Base-by-base conservation (phyloP, 2,113 vertebrate species). In the Baryphthengus martii region DNA sequence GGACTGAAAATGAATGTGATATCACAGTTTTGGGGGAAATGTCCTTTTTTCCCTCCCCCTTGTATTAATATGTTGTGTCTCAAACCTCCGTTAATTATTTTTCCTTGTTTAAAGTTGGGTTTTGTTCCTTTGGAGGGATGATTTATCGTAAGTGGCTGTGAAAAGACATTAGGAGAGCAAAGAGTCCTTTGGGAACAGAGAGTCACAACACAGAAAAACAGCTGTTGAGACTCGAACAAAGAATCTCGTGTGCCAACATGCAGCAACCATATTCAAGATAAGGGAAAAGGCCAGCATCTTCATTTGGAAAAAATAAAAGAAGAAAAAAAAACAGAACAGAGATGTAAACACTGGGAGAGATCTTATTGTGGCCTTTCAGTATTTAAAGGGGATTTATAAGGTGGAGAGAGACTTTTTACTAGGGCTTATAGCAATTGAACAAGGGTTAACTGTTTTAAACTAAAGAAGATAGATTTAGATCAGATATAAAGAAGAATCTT, bases 131-230 rank as follows among this genome's bases (percentile, higher is more conserved):
- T 89, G 44, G 44, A 75, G 14, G 40, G 25, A 58, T 72, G 52
- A 94, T 93, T 96, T 93, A 75, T 89, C 92, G 9, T 70, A 92
- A 93, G 23, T 52, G 68, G 15, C 73, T 92, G 61, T 87, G 61
- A 90, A 94, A 94, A 86, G 73, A 78, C 18, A 7, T 71, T 71
- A 66, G 65, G 55, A 92, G 52, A 96, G 79, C 55, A 90, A 94
- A 92, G 29, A 92, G 52, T 89, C 88, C 82, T 71, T 76, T 88
- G 91, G 93, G 88, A 95, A 67, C 18, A 68, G 61, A 72, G 58
- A 88, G 35, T 85, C 84, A 74, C 49, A 93, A 82, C 29, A 62
- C 6, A 88, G 85, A 59, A 90, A 89, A 91, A 83, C 62, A 89
- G 49, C 67, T 96, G 42, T 91, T 93, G 82, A 74, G 82, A 74